Conservation (phyloP, 2,888 invertebrate species). For the Ceraclea dissimilis region DNA sequence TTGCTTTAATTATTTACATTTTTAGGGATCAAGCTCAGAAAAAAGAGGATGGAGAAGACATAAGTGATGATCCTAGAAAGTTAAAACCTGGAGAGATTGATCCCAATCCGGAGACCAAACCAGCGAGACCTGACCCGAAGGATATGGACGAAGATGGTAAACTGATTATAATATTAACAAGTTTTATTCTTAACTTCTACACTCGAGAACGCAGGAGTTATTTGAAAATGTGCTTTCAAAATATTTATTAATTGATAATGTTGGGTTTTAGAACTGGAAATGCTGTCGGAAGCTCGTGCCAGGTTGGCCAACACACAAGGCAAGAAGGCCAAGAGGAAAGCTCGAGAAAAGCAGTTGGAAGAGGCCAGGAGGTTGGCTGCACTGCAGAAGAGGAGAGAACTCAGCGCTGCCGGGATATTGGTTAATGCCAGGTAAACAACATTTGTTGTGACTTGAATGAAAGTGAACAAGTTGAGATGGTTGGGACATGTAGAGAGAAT, state of each 20-base stretch:
- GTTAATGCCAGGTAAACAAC: slow-evolving; percentile 43
- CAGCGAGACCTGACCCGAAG: slow-evolving; percentile 96
- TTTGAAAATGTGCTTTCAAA: not conserved
- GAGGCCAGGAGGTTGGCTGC: slow-evolving; percentile 95
- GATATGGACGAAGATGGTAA: slow-evolving; percentile 99
- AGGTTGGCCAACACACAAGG: slow-evolving; percentile 98
- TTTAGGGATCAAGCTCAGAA: slow-evolving; percentile 92
- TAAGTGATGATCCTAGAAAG: slow-evolving; percentile 90
- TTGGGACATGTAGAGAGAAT: too few relatives aligned
- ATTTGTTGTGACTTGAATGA: too few relatives aligned
- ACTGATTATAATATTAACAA: slow-evolving; percentile 8
- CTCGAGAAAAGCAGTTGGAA: slow-evolving; percentile 96
- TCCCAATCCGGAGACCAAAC: slow-evolving; percentile 99
- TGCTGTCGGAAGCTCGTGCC: slow-evolving; percentile 98
- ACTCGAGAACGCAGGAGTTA: not conserved
- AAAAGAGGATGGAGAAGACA: slow-evolving; percentile 90
- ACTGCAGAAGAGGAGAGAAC: slow-evolving; percentile 93
- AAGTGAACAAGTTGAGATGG: too few relatives aligned
- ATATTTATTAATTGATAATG: not conserved
- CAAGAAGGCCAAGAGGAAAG: slow-evolving; percentile 87
- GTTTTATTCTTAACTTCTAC: not conserved
- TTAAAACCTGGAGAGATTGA: slow-evolving; percentile 99
- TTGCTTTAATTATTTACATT: too few relatives aligned
- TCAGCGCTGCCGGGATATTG: slow-evolving; percentile 91
- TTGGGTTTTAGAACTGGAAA: slow-evolving; percentile 74